These are phyloP conservation scores for Ectemnius continuus DNA, from an alignment of 2,888 invertebrate genomes.

Conservation along the genomic window DNA sequence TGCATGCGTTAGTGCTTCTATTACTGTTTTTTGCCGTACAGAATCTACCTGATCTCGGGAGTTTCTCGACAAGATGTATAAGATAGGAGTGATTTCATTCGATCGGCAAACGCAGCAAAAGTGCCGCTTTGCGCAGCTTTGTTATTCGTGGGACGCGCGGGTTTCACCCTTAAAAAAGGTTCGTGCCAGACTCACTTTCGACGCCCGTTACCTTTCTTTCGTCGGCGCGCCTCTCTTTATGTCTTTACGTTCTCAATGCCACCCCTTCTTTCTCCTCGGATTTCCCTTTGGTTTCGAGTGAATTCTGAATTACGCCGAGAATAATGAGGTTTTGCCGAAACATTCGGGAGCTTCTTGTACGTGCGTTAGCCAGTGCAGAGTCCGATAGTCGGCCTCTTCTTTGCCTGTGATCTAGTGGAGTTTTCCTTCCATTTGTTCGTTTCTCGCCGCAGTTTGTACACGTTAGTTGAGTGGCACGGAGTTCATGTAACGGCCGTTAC, in stretches of 20 bases:
- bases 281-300: constrained; percentile 16
- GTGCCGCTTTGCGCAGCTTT: constrained; percentile 47
- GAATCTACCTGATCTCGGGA: constrained; percentile 43
- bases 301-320: constrained; percentile 27
- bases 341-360: constrained; percentile 61
- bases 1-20: constrained; percentile 73
- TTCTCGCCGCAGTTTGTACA: constrained; percentile 8
- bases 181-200: constrained; percentile 5
- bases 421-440: constrained; percentile 41
- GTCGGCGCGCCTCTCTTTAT: constrained; percentile 52
- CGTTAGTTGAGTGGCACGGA: constrained; percentile 27
- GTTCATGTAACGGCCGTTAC: constrained; percentile 40
- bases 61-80: constrained; percentile 46
- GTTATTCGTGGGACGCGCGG: constrained; percentile 30
- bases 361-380: constrained; percentile 31
- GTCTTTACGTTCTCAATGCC: constrained; percentile 52
- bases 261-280: constrained; percentile 16
- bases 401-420: constrained; percentile 48
- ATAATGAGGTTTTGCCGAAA: constrained; percentile 69
- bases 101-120: constrained; percentile 54
- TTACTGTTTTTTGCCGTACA: constrained; percentile 63
- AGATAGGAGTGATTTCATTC: constrained; percentile 39
- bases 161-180: too few relatives aligned
- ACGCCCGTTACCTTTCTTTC: constrained; percentile 34
- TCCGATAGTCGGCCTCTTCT: constrained; percentile 37